Evolutionary conservation across 1,140 invertebrate species (phyloP).

Genomic region (Andricus grossulariae): DNA sequence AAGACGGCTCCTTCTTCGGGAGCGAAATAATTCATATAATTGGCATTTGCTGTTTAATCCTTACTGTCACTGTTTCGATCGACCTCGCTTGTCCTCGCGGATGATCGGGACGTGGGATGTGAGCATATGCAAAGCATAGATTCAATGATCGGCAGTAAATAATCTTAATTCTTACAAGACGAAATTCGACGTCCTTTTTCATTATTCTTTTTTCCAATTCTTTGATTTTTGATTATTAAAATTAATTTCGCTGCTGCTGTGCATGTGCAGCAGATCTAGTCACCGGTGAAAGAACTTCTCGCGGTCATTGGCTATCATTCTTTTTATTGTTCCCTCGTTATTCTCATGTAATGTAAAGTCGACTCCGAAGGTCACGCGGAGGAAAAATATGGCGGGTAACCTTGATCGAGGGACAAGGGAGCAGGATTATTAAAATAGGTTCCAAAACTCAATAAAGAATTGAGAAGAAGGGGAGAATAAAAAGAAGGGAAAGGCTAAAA

Average conservation of each 20-base stretch:
- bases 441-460: slow-evolving; percentile 42
- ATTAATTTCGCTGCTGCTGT: slow-evolving; percentile 39
- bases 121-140: slow-evolving; percentile 68
- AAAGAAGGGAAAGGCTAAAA: slow-evolving; percentile 46
- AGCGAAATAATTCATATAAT: slow-evolving; percentile 25
- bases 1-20: slow-evolving; percentile 20
- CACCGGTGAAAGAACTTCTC: slow-evolving; percentile 42
- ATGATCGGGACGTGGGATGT: slow-evolving; percentile 55
- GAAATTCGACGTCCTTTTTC: slow-evolving; percentile 65
- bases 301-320: slow-evolving; percentile 57
- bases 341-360: slow-evolving; percentile 49
- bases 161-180: slow-evolving; percentile 50
- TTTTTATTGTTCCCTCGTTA: slow-evolving; percentile 50
- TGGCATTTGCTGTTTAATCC: slow-evolving; percentile 21
- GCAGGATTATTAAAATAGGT: slow-evolving; percentile 57
- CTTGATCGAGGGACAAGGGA: slow-evolving; percentile 67
- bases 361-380: slow-evolving; percentile 65
- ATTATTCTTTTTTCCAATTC: slow-evolving; percentile 41
- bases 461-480: slow-evolving; percentile 30
- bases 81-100: slow-evolving; percentile 56
- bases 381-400: slow-evolving; percentile 64
- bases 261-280: slow-evolving; percentile 38
- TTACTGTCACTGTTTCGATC: slow-evolving; percentile 54
- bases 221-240: slow-evolving; percentile 37
- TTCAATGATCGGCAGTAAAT: slow-evolving; percentile 67